Percentiles rank a stretch among this genome's conserved stretches.
phyloP scores from a whole-genome alignment of 2,888 invertebrate species.

The Mythimna albipuncta region DNA sequence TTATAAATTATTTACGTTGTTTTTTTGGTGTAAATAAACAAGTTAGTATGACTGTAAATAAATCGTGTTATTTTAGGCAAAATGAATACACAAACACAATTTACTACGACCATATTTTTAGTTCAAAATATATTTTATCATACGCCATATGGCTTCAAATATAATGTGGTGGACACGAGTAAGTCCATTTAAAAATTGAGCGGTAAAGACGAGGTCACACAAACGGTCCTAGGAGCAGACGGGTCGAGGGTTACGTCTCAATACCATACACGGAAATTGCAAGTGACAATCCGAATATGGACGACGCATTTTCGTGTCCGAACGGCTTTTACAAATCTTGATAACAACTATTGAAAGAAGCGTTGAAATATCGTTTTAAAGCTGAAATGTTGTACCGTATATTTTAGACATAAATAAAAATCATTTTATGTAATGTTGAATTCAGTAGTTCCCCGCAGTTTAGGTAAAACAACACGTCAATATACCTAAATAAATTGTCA shows the following conservation, averaged over 20 bases:
- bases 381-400: neutral
- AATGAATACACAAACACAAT: constrained; percentile 6
- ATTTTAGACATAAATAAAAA: neutral
- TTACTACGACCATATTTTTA: constrained; percentile 19
- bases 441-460: too few species aligned
- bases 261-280: constrained; percentile 61
- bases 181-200: constrained; percentile 50
- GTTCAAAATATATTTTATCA: constrained; percentile 31
- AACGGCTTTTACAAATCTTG: constrained; percentile 41
- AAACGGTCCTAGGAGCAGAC: constrained; percentile 41
- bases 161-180: constrained; percentile 43
- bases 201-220: constrained; percentile 47
- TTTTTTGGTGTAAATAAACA: constrained; percentile 11
- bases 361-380: constrained; percentile 23
- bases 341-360: constrained; percentile 25
- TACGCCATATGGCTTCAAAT: constrained; percentile 37
- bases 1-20: constrained; percentile 8
- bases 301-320: constrained; percentile 53
- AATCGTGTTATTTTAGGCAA: neutral
- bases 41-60: constrained; percentile 7
- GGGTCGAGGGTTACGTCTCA: constrained; percentile 53
- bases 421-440: neutral
- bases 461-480: neutral
- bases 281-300: constrained; percentile 61
- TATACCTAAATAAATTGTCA: neutral